phyloP scores from a whole-genome alignment of 2,113 vertebrate genomes.

The Dicerorhinus sumatrensis region DNA sequence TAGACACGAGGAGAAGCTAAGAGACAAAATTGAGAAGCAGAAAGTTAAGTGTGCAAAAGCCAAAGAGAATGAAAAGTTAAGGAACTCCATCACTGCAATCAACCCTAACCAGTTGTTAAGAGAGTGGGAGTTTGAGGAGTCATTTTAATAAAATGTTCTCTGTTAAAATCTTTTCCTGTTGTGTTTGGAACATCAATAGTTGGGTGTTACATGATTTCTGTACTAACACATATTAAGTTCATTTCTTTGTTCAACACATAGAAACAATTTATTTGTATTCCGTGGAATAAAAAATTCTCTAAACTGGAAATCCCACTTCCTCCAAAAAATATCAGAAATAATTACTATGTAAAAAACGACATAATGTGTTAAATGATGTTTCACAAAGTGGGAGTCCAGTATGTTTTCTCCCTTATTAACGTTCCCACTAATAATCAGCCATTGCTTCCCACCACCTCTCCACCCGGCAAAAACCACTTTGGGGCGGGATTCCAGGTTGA shows the following conservation, averaged over 20 bases:
- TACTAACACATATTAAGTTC: neutral
- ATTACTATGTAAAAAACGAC: slow-evolving; percentile 64
- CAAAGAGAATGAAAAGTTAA: slow-evolving; percentile 55
- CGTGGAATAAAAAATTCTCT: neutral
- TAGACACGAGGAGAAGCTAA: neutral
- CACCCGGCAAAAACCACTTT: neutral
- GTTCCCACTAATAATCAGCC: slow-evolving; percentile 69
- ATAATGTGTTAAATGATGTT: slow-evolving; percentile 55
- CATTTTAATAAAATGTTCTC: slow-evolving; percentile 34
- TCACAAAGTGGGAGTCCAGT: slow-evolving; percentile 49
- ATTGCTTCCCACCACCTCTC: accelerated
- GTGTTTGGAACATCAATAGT: neutral
- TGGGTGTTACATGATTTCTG: neutral
- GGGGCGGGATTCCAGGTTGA: slow-evolving; percentile 59
- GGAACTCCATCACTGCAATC: slow-evolving; percentile 33
- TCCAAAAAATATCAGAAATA: neutral
- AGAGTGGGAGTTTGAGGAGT: slow-evolving; percentile 1
- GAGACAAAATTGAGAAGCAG: neutral
- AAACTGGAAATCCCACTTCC: neutral
- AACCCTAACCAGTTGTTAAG: slow-evolving; percentile 43
- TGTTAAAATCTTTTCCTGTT: neutral
- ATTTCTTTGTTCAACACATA: neutral
- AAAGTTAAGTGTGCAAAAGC: neutral
- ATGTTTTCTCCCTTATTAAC: neutral
- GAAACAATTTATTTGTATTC: neutral